Evolutionary conservation across 2,113 vertebrate genomes (phyloP).

Genomic region (Rana temporaria): DNA sequence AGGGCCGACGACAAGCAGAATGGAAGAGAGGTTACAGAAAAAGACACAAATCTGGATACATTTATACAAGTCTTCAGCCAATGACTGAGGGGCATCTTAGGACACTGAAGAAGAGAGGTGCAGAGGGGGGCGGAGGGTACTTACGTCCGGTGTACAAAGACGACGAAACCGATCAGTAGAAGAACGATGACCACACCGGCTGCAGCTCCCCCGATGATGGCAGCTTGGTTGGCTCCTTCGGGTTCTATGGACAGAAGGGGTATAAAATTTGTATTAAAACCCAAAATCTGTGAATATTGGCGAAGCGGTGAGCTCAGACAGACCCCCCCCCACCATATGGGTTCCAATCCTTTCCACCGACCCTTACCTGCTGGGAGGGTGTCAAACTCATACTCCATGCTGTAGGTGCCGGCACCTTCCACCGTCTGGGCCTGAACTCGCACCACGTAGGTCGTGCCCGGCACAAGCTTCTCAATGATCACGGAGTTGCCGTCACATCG

Average conservation of each 20-base stretch:
- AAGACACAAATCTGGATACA: too few relatives aligned
- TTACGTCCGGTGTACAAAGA: constrained; percentile 82
- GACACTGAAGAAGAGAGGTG: neutral
- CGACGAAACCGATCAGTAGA: constrained; percentile 68
- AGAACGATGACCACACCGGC: constrained; percentile 69
- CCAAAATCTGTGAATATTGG: neutral
- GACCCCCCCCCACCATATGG: neutral
- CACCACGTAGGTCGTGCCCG: constrained; percentile 85
- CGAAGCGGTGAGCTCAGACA: neutral
- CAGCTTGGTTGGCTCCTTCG: constrained; percentile 68
- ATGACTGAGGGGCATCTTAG: too few relatives aligned
- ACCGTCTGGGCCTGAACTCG: constrained; percentile 83
- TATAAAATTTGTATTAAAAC: neutral
- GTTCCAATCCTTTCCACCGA: rapidly evolving
- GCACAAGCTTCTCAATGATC: constrained; percentile 77
- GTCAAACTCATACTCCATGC: constrained; percentile 86
- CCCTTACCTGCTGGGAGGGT: constrained; percentile 71
- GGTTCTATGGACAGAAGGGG: constrained; percentile 28
- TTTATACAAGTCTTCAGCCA: too few relatives aligned
- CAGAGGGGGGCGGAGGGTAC: neutral
- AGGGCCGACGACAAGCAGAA: neutral
- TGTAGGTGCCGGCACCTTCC: constrained; percentile 73
- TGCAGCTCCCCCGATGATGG: constrained; percentile 69
- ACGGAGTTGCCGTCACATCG: constrained; percentile 81
- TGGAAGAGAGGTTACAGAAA: neutral